phyloP scores from a whole-genome alignment of 2,113 vertebrate genomes.

The Clinocottus analis region DNA sequence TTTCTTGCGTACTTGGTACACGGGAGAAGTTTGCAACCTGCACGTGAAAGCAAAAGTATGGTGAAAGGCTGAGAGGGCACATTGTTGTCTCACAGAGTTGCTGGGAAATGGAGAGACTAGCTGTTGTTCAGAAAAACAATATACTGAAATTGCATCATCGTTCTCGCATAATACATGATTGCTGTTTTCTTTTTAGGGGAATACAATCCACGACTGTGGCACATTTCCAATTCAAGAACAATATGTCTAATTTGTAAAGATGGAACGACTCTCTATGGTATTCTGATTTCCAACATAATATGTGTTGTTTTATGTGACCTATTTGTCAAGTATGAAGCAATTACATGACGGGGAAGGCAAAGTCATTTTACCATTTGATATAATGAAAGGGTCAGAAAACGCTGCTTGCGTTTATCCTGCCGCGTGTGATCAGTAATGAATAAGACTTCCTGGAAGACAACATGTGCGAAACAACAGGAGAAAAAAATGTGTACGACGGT shows the following conservation, averaged over 20 bases:
- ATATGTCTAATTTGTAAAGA: conserved; percentile 9
- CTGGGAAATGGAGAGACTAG: conserved; percentile 58
- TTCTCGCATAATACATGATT: conserved; percentile 75
- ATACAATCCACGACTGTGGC: conserved; percentile 35
- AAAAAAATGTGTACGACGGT: not conserved
- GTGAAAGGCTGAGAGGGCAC: conserved; percentile 31
- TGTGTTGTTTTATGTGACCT: conserved; percentile 21
- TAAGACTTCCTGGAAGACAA: not conserved
- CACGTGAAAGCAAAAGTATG: not conserved
- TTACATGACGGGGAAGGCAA: conserved; percentile 1
- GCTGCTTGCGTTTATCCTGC: not conserved
- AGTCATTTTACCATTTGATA: conserved; percentile 37
- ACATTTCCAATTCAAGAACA: conserved; percentile 31
- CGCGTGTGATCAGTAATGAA: conserved; percentile 12
- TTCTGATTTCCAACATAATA: conserved; percentile 12
- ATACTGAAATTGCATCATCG: conserved; percentile 74
- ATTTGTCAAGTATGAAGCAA: conserved; percentile 20
- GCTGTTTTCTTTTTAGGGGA: conserved; percentile 59
- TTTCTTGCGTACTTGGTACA: not conserved
- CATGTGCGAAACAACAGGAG: not conserved
- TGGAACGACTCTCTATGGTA: not conserved
- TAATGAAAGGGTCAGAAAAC: conserved; percentile 13
- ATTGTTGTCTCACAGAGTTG: conserved; percentile 41
- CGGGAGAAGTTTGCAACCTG: too few relatives aligned
- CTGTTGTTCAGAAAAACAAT: conserved; percentile 76